Conservation (phyloP, 2,888 invertebrate genomes). For the Hyposoter dolosus region DNA sequence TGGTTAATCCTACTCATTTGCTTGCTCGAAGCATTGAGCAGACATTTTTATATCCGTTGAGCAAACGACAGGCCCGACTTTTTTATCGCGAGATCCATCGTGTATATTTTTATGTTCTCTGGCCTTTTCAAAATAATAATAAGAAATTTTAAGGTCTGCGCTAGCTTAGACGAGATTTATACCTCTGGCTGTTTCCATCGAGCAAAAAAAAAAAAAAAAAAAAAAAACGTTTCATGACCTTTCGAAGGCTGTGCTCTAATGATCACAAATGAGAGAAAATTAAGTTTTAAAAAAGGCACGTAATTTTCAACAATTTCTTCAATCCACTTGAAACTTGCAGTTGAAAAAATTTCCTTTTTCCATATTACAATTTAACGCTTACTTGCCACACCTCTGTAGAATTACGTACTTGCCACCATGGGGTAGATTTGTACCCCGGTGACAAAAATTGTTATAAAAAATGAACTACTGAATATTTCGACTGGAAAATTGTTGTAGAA, state of each 20-base stretch:
- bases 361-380: background rate
- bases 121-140: slow-evolving; percentile 12
- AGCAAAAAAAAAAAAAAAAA: slow-evolving; percentile 5
- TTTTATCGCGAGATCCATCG: slow-evolving; percentile 53
- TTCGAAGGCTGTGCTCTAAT: slow-evolving; percentile 36
- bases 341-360: background rate
- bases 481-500: no score
- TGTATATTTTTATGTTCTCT: background rate
- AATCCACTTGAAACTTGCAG: background rate
- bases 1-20: slow-evolving; percentile 45
- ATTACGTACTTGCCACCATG: no score
- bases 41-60: slow-evolving; percentile 7
- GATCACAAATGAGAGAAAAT: slow-evolving; percentile 36
- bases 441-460: no score
- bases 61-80: slow-evolving; percentile 51
- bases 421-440: no score
- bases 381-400: no score
- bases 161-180: slow-evolving; percentile 55
- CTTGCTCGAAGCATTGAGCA: slow-evolving; percentile 28
- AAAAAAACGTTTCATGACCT: slow-evolving; percentile 38
- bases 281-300: background rate
- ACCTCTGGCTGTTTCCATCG: background rate
- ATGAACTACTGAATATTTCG: no score
- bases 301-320: background rate
- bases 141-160: slow-evolving; percentile 8